Percentiles rank a stretch among this genome's conserved stretches.
phyloP scores from a whole-genome alignment of 1,140 invertebrate species.

The Drosophila dunni region DNA sequence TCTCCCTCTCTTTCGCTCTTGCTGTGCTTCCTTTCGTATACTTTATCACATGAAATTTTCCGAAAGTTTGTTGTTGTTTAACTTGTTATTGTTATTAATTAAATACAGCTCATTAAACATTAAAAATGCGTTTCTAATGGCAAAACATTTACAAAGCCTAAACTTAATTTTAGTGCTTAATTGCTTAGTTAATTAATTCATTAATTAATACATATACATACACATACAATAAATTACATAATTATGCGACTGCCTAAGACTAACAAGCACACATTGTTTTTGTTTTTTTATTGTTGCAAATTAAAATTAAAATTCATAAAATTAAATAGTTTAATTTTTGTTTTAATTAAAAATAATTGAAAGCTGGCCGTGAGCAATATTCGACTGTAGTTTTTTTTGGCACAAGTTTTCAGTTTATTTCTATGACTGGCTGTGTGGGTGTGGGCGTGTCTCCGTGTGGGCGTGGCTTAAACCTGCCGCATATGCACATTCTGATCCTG shows the following conservation, averaged over 20 bases:
- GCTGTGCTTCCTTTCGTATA: slow-evolving; percentile 59
- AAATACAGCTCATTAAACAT: slow-evolving; percentile 49
- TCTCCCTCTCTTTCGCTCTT: background rate
- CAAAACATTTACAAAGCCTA: slow-evolving; percentile 79
- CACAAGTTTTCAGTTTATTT: slow-evolving; percentile 58
- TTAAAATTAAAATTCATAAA: slow-evolving; percentile 8
- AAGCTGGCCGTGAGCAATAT: slow-evolving; percentile 64
- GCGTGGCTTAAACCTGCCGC: slow-evolving; percentile 37
- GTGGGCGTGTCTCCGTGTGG: background rate
- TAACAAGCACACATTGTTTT: slow-evolving; percentile 54
- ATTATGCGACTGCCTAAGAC: slow-evolving; percentile 57
- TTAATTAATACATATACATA: slow-evolving; percentile 35
- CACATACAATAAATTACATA: slow-evolving; percentile 71
- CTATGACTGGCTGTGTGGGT: slow-evolving; percentile 59
- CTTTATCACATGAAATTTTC: slow-evolving; percentile 83
- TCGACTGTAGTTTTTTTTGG: slow-evolving; percentile 64
- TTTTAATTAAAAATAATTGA: slow-evolving; percentile 1
- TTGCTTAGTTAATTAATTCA: too few relatives aligned
- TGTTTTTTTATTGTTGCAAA: slow-evolving; percentile 5
- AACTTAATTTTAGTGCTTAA: slow-evolving; percentile 42
- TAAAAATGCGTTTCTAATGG: slow-evolving; percentile 73
- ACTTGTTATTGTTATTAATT: slow-evolving; percentile 12
- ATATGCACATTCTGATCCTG: slow-evolving; percentile 66
- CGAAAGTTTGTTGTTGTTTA: slow-evolving; percentile 55
- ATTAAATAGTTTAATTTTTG: background rate